Percentiles rank a stretch among this genome's conserved stretches.
phyloP scores from a whole-genome alignment of 2,113 vertebrate species.

The Ctenodactylus gundi region DNA sequence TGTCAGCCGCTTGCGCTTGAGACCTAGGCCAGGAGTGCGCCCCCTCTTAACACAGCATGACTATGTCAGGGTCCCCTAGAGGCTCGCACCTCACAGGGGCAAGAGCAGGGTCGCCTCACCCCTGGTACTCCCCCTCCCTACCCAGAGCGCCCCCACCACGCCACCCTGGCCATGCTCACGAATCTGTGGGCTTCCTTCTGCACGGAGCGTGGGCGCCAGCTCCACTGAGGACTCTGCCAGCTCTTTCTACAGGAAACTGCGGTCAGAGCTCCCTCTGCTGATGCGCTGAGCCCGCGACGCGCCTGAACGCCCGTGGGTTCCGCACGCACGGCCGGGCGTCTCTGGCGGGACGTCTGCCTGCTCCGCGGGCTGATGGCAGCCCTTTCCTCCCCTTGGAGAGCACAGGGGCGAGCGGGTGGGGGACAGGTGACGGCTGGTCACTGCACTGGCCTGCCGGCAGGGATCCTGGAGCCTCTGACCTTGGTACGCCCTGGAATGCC shows the following conservation, averaged over 20 bases:
- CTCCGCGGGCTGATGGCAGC: background rate
- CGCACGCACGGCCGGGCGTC: background rate
- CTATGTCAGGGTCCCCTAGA: fast-evolving
- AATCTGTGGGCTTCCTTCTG: background rate
- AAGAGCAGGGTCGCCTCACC: too few relatives aligned
- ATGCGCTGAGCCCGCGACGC: fast-evolving
- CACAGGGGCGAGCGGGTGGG: background rate
- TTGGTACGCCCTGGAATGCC: background rate
- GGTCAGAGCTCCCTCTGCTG: slow-evolving; percentile 75
- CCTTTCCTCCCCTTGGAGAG: background rate
- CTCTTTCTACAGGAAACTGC: background rate
- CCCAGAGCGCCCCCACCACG: fast-evolving
- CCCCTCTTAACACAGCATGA: background rate
- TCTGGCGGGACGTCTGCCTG: background rate
- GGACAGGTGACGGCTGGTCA: too few relatives aligned
- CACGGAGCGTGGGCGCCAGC: background rate
- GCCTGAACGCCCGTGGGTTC: background rate
- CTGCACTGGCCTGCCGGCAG: fast-evolving
- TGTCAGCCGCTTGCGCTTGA: background rate
- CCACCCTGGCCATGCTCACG: fast-evolving
- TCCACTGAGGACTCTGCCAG: background rate
- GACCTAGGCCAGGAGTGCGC: background rate
- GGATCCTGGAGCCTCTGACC: background rate
- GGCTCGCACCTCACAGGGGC: too few relatives aligned
- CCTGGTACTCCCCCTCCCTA: fast-evolving